Evolutionary conservation across 37 sponge, comb jelly and placozoan genomes (phyloP), one percentile per base, ranked within the genome.

Genomic region (Agelas oroides): DNA sequence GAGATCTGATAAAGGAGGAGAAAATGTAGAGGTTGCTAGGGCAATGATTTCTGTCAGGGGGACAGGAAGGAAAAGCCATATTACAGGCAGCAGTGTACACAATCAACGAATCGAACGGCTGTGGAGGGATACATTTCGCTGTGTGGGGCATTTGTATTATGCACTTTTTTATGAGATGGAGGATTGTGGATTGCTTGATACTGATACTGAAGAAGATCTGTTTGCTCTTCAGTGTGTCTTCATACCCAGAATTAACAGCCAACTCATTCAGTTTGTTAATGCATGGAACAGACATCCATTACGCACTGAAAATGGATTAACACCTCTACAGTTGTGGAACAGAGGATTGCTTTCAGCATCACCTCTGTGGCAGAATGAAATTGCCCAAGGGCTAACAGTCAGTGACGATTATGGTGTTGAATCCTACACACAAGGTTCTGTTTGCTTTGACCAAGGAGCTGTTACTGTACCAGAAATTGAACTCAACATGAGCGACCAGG

Each of bases 191-290:
- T 16, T 38, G 1, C 18, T 1, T 38, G 32, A 27, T 40, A 8
- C 52, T n/a, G 23, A 24, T 31, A 36, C 25, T 31, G 71, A 70
- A 70, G 27, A 25, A 5, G n/a, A 72, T 8, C 73, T 72, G 18
- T 38, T 38, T 16, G n/a, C 27, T 8, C 27, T 88, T 20, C 89
- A 82, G 34, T 88, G 69, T 75, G 82, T 88, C 31, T 88, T 75
- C 36, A 18, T 88, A 18, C 83, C 83, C 20, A 18, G 71, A 59
- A 88, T 88, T 40, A 68, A 80, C 56, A 8, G 65, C 53, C 65
- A 28, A n/a, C n/a, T n/a, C n/a, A n/a, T n/a, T n/a, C 30, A 63
- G n/a, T 87, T 86, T 53, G 13, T 27, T 3, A 53, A 16, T 13
- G 62, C 52, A 21, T 80, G 75, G 81, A 76, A 65, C 25, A 41